Base-by-base conservation (phyloP, 2,113 vertebrate genomes). In the Neolamprologus ventralis region DNA sequence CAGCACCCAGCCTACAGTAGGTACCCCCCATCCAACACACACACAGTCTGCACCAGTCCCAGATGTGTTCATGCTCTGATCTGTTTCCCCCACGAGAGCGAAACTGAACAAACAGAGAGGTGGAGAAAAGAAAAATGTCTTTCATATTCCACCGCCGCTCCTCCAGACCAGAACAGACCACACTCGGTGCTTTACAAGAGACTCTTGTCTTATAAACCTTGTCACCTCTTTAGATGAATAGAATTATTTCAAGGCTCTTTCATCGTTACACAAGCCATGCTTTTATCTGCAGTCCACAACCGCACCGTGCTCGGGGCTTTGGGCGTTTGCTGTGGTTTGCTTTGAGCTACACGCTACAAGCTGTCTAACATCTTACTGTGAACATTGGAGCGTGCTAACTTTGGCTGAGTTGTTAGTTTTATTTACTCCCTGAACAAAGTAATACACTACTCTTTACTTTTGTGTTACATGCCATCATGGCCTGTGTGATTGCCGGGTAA, bases 61-160 rank as follows among this genome's bases (percentile, higher is more conserved):
- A 91, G 84, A 93, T 92, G 88, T 89, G 91, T 81, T 87, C 54
- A 60, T 14, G 42, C 85, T 91, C 71, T 45, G 45, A 79, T 92
- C 85, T 82, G 80, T 40, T 88, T 84, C 82, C 63, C 68, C 49
- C 49, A 14, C 33, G 55, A 91, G 51, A 80, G n/a, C 83, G 35
- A 89, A 73, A 92, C 49, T 87, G 81, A 93, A 75, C 73, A 88
- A 91, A 91, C 53, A 86, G 21, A 54, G 49, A 63, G 84, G 80
- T 75, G 89, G 49, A 86, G 86, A 84, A 89, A 85, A 86, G 85
- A 92, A 89, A 89, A 80, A 88, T 49, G 42, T 54, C 84, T 88
- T 83, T 87, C 71, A 71, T 60, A 16, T 57, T 57, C 79, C 75
- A 17, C 37, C 79, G 17, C 40, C 37, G 26, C 53, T 80, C 80